phyloP scores from a whole-genome alignment of 2,888 invertebrate genomes.

The Melanchra persicariae region DNA sequence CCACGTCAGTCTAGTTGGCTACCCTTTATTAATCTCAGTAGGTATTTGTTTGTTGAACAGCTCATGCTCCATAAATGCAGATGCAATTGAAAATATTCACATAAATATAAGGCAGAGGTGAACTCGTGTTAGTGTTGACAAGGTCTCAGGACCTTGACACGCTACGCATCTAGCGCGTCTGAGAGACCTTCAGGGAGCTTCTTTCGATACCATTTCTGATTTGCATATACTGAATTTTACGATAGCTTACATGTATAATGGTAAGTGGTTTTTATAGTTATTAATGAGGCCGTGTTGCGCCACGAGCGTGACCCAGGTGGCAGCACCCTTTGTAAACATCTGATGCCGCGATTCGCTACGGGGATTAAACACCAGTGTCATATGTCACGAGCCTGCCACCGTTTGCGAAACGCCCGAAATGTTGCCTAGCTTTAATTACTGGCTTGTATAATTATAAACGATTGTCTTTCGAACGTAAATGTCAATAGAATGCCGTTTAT shows the following conservation, averaged over 20 bases:
- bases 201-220: conserved; percentile 62
- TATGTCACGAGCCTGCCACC: conserved; percentile 65
- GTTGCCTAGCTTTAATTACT: conserved; percentile 54
- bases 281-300: conserved; percentile 73
- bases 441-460: conserved; percentile 32
- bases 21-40: neutral
- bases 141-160: conserved; percentile 63
- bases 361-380: conserved; percentile 71
- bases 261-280: conserved; percentile 68
- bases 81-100: conserved; percentile 37
- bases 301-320: conserved; percentile 72
- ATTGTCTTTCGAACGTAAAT: conserved; percentile 56
- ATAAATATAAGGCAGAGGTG: conserved; percentile 37
- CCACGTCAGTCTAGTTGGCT: neutral
- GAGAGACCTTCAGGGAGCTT: conserved; percentile 59
- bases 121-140: conserved; percentile 50
- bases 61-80: conserved; percentile 1
- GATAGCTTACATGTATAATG: conserved; percentile 49
- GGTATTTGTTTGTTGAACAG: conserved; percentile 6
- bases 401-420: conserved; percentile 61
- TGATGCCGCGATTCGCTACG: conserved; percentile 73
- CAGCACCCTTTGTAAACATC: conserved; percentile 72
- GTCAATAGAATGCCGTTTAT: conserved; percentile 44
- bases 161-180: conserved; percentile 51
- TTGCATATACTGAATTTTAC: conserved; percentile 59